These are phyloP conservation scores for Hoplostethus atlanticus DNA, from an alignment of 2,797 vertebrate genomes.

Conservation along the genomic window DNA sequence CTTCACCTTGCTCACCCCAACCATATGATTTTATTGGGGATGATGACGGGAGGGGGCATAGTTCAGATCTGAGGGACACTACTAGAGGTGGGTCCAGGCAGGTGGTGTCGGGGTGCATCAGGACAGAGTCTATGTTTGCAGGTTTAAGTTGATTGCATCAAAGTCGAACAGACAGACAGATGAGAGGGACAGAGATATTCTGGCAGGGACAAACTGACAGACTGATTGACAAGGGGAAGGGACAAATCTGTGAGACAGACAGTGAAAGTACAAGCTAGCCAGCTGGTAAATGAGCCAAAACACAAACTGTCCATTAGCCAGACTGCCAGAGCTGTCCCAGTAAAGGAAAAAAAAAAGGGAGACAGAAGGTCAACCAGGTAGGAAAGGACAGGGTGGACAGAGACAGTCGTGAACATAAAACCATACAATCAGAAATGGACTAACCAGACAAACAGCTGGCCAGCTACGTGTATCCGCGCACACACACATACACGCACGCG, in stretches of 20 bases:
- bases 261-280: constrained; percentile 24
- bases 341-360: constrained; percentile 26
- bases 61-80: constrained; percentile 17
- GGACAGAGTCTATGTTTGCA: constrained; percentile 38
- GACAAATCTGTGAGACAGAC: not conserved
- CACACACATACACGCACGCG: not conserved
- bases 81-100: constrained; percentile 10
- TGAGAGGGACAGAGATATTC: constrained; percentile 36
- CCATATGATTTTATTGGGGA: constrained; percentile 21
- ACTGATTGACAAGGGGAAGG: constrained; percentile 12
- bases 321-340: constrained; percentile 34
- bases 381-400: constrained; percentile 30
- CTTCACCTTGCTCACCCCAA: constrained; percentile 29
- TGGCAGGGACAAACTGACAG: constrained; percentile 29
- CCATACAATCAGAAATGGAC: constrained; percentile 36
- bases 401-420: constrained; percentile 41
- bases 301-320: constrained; percentile 30
- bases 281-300: constrained; percentile 45
- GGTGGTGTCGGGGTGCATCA: constrained; percentile 4
- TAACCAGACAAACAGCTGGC: constrained; percentile 7
- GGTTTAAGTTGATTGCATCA: constrained; percentile 57
- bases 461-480: constrained; percentile 33
- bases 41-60: constrained; percentile 8
- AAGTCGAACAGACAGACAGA: constrained; percentile 44
- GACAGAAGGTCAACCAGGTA: constrained; percentile 30